Evolutionary conservation across 2,888 invertebrate genomes (phyloP), one percentile per base, ranked within the genome.

Genomic region (Boloria selene): DNA sequence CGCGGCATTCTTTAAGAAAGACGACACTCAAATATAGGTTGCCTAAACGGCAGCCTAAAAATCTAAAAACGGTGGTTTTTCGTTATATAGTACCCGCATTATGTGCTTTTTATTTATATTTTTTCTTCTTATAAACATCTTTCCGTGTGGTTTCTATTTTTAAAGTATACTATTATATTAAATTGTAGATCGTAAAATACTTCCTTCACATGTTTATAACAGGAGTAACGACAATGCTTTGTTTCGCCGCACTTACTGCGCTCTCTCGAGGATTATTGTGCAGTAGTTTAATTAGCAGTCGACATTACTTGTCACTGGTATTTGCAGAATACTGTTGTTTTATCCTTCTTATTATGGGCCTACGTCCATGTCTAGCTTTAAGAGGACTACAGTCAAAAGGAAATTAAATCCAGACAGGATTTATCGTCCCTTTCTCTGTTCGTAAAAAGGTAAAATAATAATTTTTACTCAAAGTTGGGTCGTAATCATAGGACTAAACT

Each of bases 401-500:
- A 59, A 14, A 49, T 49, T 16, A 49, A 49, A 49, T 31, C 26
- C 14, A 45, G 3, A 13, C 16, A 49, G 49, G 13, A 17, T 49
- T 22, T 49, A 16, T 58, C 58, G 3, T 58, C 31, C 26, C 26
- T 59, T 14, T 6, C 49, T 47, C 59, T 13, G 53, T 56, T 44
- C 44, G 22, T 56, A 45, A 7, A 22, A 55, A 13, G 17, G 42
- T 62, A 63, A 68, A 65, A 52, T 65, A 63, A 61, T 61, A 62
- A 60, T 54, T 45, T 45, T 65, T 63, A 13, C 65, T 58, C 47
- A 58, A 65, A 70, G 63, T 61, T 65, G 50, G 26, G 61, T 67
- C 61, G 58, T 68, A 70, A 70, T 70, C 63, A 64, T 65, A 66
- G 64, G 53, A 63, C 63, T 70, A 70, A 68, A 67, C 68, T 64